A percentile compares a stretch with the other conserved stretches of the same genome.
Evolutionary conservation across 1,140 invertebrate genomes (phyloP).

Genomic region (Sitobion miscanthi): DNA sequence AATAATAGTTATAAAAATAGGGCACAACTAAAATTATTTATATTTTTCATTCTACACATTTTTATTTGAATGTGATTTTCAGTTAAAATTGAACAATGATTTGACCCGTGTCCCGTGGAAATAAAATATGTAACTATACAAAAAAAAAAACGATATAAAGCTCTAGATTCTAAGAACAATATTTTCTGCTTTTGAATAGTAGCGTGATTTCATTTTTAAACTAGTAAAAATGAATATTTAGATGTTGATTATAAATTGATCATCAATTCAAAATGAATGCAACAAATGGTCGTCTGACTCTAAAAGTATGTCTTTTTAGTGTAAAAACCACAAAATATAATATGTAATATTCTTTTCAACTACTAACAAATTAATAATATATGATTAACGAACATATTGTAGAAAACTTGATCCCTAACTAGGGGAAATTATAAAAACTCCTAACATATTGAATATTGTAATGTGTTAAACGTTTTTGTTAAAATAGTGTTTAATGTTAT

Average conservation of each 20-base stretch:
- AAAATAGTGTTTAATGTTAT: not conserved
- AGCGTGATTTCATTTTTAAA: not conserved
- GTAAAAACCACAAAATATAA: too few relatives aligned
- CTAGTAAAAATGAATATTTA: not conserved
- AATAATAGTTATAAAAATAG: not conserved
- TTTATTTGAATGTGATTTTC: not conserved
- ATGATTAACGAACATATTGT: too few relatives aligned
- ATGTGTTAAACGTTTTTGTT: not conserved
- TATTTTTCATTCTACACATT: not conserved
- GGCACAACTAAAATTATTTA: not conserved
- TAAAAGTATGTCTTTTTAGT: too few relatives aligned
- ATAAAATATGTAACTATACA: not conserved
- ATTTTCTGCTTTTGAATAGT: not conserved
- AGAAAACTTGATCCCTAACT: not conserved
- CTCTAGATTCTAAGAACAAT: not conserved
- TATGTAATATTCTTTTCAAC: too few relatives aligned
- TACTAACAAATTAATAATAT: too few relatives aligned
- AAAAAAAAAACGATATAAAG: not conserved
- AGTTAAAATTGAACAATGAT: not conserved
- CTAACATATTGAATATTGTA: not conserved
- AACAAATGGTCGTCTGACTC: too few relatives aligned
- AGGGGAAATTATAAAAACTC: not conserved
- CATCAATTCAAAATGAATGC: not conserved
- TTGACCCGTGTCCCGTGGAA: not conserved
- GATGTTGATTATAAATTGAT: not conserved